Percentiles rank a stretch among this genome's conserved stretches.
phyloP scores from a whole-genome alignment of 1,140 invertebrate genomes.

The Cepaea nemoralis region DNA sequence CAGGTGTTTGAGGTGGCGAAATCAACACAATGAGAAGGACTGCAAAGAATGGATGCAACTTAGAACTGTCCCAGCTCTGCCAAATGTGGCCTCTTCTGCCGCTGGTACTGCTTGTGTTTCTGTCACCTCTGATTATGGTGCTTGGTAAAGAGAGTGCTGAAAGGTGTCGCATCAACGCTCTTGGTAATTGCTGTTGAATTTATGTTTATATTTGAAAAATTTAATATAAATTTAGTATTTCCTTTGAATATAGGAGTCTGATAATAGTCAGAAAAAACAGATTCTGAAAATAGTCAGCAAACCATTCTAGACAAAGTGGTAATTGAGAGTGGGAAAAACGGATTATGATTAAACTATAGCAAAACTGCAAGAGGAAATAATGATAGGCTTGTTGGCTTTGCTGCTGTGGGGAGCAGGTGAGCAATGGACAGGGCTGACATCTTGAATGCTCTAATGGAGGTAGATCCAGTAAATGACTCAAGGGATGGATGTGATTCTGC shows the following conservation, averaged over 20 bases:
- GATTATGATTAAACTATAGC: neutral
- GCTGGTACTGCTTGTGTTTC: neutral
- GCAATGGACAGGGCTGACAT: no score
- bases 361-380: no score
- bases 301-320: no score
- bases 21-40: no score
- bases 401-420: no score
- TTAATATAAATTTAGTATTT: neutral
- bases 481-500: no score
- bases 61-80: neutral
- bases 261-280: neutral
- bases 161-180: neutral
- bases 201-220: no score
- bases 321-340: neutral
- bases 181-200: neutral
- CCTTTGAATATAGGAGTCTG: neutral
- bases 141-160: neutral
- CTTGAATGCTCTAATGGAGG: no score
- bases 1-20: neutral
- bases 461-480: no score
- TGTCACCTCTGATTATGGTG: neutral
- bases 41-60: neutral
- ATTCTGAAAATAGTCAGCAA: no score
- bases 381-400: no score
- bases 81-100: conserved; percentile 2